Evolutionary conservation across 2,797 vertebrate species (phyloP).

Genomic region (Bovichtus variegatus): DNA sequence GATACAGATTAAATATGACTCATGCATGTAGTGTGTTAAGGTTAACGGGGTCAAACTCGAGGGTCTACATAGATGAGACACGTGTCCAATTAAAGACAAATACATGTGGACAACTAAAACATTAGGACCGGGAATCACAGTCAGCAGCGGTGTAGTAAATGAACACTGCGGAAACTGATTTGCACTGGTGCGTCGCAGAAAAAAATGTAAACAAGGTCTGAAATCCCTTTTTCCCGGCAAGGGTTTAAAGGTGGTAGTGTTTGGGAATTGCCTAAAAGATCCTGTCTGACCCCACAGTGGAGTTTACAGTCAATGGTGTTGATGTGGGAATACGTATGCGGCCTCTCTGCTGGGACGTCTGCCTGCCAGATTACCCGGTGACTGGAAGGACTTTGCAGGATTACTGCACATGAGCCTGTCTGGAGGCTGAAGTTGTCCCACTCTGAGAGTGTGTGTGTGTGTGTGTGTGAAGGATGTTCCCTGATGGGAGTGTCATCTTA

Average conservation of each 20-base stretch:
- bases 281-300: neutral
- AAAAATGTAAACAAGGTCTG: neutral
- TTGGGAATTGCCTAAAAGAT: neutral
- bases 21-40: conserved; percentile 16
- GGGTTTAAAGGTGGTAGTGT: neutral
- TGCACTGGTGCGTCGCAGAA: neutral
- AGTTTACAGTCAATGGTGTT: conserved; percentile 27
- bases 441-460: neutral
- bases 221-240: neutral
- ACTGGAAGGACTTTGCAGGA: conserved; percentile 76
- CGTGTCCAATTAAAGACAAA: neutral
- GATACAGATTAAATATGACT: conserved; percentile 70
- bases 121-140: neutral
- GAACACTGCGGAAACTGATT: neutral
- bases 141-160: neutral
- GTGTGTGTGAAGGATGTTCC: conserved; percentile 27
- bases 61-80: neutral
- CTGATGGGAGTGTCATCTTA: conserved; percentile 20
- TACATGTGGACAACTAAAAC: neutral
- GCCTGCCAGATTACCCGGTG: conserved; percentile 72
- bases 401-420: conserved; percentile 78
- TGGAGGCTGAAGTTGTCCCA: conserved; percentile 64
- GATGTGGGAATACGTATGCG: conserved; percentile 22
- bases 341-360: conserved; percentile 51
- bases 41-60: conserved; percentile 46